phyloP scores from a whole-genome alignment of 2,888 invertebrate species.

The Erebia palarica region DNA sequence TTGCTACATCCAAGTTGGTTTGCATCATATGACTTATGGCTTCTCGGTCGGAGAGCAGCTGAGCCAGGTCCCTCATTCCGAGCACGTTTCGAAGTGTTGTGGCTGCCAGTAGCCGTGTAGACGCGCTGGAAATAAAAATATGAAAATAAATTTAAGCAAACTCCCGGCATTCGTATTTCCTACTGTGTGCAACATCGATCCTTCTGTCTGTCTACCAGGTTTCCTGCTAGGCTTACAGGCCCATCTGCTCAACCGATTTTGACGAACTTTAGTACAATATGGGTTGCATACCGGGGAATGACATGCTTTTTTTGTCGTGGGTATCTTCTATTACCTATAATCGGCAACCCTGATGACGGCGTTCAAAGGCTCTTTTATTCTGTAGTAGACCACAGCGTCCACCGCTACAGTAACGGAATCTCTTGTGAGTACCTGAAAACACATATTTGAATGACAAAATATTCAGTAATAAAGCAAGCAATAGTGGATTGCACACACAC shows the following conservation, averaged over 20 bases:
- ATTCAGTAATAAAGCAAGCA: no score
- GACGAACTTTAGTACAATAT: no score
- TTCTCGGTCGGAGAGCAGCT: constrained; percentile 95
- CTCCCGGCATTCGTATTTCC: no score
- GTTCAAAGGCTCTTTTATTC: constrained; percentile 89
- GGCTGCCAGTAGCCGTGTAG: constrained; percentile 91
- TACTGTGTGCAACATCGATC: no score
- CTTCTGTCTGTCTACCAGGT: no score
- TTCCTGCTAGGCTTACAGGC: no score
- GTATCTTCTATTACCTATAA: constrained; percentile 80
- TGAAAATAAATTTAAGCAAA: no score
- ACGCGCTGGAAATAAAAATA: constrained; percentile 81
- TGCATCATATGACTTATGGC: constrained; percentile 96
- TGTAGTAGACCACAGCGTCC: constrained; percentile 94
- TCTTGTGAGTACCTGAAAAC: constrained; percentile 89
- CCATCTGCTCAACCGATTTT: no score
- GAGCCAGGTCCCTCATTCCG: constrained; percentile 95
- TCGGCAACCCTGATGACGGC: constrained; percentile 89
- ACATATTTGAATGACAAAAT: background rate
- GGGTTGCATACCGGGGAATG: no score
- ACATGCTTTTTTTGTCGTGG: no score
- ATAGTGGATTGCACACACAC: no score
- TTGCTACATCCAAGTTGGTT: constrained; percentile 90
- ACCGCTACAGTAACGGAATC: constrained; percentile 97
- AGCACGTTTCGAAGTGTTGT: constrained; percentile 94